Base-by-base conservation (phyloP, 37 sponge, comb jelly and placozoan species). In the Ephydatia muelleri region DNA sequence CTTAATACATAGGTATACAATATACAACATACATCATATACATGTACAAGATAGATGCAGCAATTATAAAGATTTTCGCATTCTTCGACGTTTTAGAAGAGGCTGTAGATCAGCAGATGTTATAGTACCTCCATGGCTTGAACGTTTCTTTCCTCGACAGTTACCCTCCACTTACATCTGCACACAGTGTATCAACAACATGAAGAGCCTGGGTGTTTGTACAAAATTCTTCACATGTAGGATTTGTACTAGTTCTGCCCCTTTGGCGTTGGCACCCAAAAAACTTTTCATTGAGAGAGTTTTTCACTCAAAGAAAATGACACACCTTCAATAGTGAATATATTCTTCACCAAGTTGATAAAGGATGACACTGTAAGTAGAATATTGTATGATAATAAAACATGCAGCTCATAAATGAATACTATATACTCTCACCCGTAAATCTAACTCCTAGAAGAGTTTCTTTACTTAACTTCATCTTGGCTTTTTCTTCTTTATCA, bases 261-360 rank as follows among this genome's bases (percentile, higher is more conserved):
- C 66, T n/a, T 38, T 82, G 82, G 31, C 82, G 3, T 28, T 82
- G 82, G 38, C 71, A 82, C n/a, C 82, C 72, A 33, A 70, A n/a
- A n/a, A n/a, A n/a, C n/a, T n/a, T n/a, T n/a, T n/a, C n/a, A n/a
- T n/a, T n/a, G n/a, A 81, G 68, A 81, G 68, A 81, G 11, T 11
- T 23, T 70, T 37, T 68, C 38, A 38, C 75, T 83, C 37, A 83
- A 36, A 83, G 72, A 37, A 64, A 29, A 25, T 23, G 72, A 35
- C 47, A 73, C 75, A 27, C 73, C 73, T 43, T 49, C 65, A 11
- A 83, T n/a, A 27, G 38, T 36, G 73, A 83, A 83, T 0, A 83
- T 27, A 72, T 83, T 72, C 30, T 39, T 38, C 5, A 72, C 65
- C 22, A 83, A 25, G 73, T 83, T 65, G 25, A 83, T 37, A 22